Evolutionary conservation across 92 coral and sea anemone genomes (phyloP).

Genomic region (Porites evermanni): DNA sequence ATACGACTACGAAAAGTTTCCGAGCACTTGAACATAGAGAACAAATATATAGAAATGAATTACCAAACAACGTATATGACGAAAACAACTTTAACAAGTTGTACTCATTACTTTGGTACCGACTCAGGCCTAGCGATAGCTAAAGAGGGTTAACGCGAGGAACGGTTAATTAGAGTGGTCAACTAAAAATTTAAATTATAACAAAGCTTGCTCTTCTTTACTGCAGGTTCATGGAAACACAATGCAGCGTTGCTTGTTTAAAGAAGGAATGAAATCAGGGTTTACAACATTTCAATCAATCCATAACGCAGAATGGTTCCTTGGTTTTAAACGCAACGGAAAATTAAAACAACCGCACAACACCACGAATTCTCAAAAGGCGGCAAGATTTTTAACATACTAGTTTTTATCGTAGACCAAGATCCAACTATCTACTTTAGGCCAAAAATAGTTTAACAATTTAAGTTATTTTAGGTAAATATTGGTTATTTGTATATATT

Average conservation of each 20-base stretch:
- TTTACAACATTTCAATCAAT: slow-evolving; percentile 14
- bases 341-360: slow-evolving; percentile 29
- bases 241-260: slow-evolving; percentile 21
- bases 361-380: slow-evolving; percentile 25
- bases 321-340: slow-evolving; percentile 43
- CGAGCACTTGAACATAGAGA: too few species aligned
- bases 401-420: not conserved
- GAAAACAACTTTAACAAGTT: too few species aligned
- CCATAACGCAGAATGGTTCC: slow-evolving; percentile 16
- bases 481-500: not conserved
- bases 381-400: slow-evolving; percentile 27
- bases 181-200: too few species aligned
- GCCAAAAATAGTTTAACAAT: not conserved
- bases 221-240: slow-evolving; percentile 24
- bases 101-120: too few species aligned
- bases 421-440: too few species aligned
- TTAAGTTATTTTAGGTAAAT: slow-evolving; percentile 15
- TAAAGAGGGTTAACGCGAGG: too few species aligned
- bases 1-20: too few species aligned
- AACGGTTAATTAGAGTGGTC: too few species aligned
- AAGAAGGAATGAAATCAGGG: not conserved
- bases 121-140: too few species aligned
- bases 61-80: too few species aligned
- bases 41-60: too few species aligned
- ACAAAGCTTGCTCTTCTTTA: not conserved